Conservation (phyloP, 2,888 invertebrate genomes). For the Chymomyza fuscimana region DNA sequence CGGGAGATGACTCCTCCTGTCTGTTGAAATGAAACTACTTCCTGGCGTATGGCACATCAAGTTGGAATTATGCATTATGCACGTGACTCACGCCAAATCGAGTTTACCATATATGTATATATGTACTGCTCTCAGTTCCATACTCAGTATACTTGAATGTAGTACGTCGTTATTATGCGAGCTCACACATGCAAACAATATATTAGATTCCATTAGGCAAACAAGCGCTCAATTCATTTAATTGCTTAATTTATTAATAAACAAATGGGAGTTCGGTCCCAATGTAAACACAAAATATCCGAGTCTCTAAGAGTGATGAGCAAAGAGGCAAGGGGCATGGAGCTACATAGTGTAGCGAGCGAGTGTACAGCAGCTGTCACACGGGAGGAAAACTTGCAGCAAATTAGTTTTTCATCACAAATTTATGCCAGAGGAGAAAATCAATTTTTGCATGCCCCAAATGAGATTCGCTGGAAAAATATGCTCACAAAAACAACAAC, state of each 20-base stretch:
- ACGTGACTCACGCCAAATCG: slow-evolving; percentile 50
- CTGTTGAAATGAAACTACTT: too few species aligned
- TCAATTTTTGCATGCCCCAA: slow-evolving; percentile 52
- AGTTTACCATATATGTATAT: background rate
- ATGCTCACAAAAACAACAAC: slow-evolving; percentile 42
- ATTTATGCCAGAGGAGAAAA: slow-evolving; percentile 29
- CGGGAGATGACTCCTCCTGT: too few species aligned
- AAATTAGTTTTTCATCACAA: slow-evolving; percentile 59
- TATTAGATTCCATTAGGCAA: slow-evolving; percentile 66
- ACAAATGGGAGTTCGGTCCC: slow-evolving; percentile 25
- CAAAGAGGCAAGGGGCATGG: slow-evolving; percentile 1
- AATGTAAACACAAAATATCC: background rate
- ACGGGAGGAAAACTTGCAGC: slow-evolving; percentile 19
- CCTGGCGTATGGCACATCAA: slow-evolving; percentile 16
- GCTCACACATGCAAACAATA: slow-evolving; percentile 41
- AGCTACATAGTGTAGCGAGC: too few species aligned
- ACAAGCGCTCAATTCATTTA: slow-evolving; percentile 61
- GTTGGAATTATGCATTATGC: slow-evolving; percentile 61
- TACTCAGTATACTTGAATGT: background rate
- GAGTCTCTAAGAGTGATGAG: background rate
- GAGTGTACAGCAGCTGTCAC: slow-evolving; percentile 49
- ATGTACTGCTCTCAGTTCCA: background rate
- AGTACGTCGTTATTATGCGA: background rate
- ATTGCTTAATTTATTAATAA: slow-evolving; percentile 74
- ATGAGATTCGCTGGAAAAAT: slow-evolving; percentile 55